Evolutionary conservation across 2,113 vertebrate species (phyloP), one percentile per base, ranked within the genome.

Genomic region (Myrmecobius fasciatus): DNA sequence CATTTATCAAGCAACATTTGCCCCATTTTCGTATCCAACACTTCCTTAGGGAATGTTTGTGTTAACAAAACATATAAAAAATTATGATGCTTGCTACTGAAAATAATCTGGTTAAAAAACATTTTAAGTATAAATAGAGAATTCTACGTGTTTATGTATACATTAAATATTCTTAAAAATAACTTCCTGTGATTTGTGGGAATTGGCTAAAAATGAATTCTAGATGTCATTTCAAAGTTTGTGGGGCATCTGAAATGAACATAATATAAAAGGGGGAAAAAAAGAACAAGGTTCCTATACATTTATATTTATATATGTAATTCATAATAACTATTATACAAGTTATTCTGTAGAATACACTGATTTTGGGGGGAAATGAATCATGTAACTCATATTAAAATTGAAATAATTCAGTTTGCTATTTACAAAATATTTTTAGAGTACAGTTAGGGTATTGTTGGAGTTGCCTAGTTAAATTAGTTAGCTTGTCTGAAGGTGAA

Each of bases 171-270:
- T 95, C 48, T 94, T 96, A 91, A 36, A 97, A 96, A 95, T 90
- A 97, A 11, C 56, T 1, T 0, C 53, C 56, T 95, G 26, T 51
- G 75, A 52, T 83, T 60, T 83, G 49, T 97, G 25, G 91, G 92
- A 43, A 83, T 43, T 43, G 17, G 22, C n/a, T 20, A 24, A 17
- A 43, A 43, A 24, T 83, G n/a, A 83, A 83, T 83, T 83, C n/a
- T 8, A 22, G 17, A 1, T 96, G 93, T 94, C 94, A 96, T 95
- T 96, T 97, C 91, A 96, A 97, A 52, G 3, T 51, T 90, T 90
- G 14, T 92, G 8, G 96, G 89, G 92, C 53, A 91, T 93, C 94
- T 93, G 95, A 97, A 96, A 92, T 93, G 75, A 97, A 95, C 67
- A 92, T 46, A 88, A 46, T 48, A 36, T 95, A 91, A 97, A 51